Conservation (phyloP, 23 tunicate species). For the Halocynthia roretzi region DNA sequence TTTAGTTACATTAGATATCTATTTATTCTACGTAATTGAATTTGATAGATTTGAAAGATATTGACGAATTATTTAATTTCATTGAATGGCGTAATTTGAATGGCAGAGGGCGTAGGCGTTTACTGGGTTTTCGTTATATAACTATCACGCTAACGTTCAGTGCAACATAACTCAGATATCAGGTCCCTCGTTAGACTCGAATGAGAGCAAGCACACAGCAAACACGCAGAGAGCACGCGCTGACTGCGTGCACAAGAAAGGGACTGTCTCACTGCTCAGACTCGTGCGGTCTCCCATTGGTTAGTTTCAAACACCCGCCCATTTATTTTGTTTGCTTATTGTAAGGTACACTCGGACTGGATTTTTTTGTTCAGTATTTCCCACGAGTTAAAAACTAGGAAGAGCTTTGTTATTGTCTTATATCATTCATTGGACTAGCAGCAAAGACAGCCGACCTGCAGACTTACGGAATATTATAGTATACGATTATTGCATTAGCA, state of each 20-base stretch:
- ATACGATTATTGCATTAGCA: no score
- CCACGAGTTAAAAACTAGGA: no score
- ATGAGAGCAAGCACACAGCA: not conserved
- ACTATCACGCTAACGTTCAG: constrained; percentile 3
- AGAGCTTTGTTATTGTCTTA: no score
- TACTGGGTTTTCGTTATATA: constrained; percentile 6
- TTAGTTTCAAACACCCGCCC: constrained; percentile 15
- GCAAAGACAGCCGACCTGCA: not conserved
- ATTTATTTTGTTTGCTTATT: constrained; percentile 5
- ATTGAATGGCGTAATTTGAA: constrained; percentile 10
- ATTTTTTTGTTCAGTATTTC: not conserved
- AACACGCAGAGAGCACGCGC: constrained; percentile 24
- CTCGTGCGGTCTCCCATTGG: constrained; percentile 1
- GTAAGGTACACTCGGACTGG: constrained; percentile 5
- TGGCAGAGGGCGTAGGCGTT: constrained; percentile 23
- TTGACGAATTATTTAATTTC: no score
- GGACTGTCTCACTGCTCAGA: not conserved
- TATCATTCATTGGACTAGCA: no score
- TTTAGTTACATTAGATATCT: no score
- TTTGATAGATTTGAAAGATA: no score
- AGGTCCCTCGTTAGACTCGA: not conserved
- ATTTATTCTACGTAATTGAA: no score
- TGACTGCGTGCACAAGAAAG: constrained; percentile 20
- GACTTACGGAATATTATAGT: not conserved
- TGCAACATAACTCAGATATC: not conserved